These are phyloP conservation scores for Lithobates sylvaticus DNA, from an alignment of 2,797 vertebrate species.

Conservation along the genomic window DNA sequence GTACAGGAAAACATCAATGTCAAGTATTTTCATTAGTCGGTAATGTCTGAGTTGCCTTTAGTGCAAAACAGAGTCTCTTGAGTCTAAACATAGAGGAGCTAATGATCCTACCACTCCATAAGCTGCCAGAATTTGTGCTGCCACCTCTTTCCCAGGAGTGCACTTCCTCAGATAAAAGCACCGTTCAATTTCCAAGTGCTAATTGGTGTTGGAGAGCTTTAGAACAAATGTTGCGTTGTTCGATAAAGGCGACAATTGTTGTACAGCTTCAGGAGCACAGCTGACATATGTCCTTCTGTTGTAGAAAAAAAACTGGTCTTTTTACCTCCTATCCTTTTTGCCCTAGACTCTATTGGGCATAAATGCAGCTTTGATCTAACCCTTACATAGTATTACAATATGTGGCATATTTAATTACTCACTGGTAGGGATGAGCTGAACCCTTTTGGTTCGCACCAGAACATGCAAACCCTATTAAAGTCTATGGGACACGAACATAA, in stretches of 20 bases:
- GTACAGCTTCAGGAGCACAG: neutral
- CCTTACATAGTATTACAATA: neutral
- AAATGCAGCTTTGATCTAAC: neutral
- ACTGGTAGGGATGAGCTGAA: too few relatives aligned
- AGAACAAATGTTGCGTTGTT: neutral
- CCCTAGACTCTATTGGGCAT: neutral
- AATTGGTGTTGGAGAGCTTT: slow-evolving; percentile 22
- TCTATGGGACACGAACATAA: too few relatives aligned
- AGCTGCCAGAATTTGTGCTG: slow-evolving; percentile 3
- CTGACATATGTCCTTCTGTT: neutral
- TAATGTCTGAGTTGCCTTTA: slow-evolving; percentile 39
- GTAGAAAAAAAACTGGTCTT: neutral
- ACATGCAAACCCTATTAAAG: too few relatives aligned
- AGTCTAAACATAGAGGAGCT: slow-evolving; percentile 25
- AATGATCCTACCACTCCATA: neutral
- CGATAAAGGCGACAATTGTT: neutral
- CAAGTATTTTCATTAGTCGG: slow-evolving; percentile 37
- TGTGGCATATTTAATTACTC: neutral
- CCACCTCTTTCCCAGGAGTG: slow-evolving; percentile 8
- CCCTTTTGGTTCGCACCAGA: too few relatives aligned
- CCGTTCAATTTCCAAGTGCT: slow-evolving; percentile 12
- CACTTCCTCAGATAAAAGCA: slow-evolving; percentile 25
- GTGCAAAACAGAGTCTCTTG: slow-evolving; percentile 5
- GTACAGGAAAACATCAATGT: slow-evolving; percentile 26
- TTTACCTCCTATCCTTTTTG: neutral